Base-by-base conservation (phyloP, 2,888 invertebrate species). In the Apoderus coryli region DNA sequence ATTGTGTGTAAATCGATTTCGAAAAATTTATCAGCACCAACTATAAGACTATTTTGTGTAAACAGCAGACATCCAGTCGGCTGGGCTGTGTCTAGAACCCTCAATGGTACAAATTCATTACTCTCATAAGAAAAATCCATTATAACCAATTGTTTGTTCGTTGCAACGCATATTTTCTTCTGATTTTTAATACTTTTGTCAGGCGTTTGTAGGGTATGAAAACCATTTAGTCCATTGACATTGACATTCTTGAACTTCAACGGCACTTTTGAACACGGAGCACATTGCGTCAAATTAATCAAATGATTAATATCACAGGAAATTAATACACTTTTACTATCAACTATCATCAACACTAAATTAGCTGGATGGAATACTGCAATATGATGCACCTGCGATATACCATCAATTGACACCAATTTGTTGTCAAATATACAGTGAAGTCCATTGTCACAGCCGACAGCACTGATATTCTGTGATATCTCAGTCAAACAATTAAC, bases 1-100 rank as follows among this genome's bases (percentile, higher is more conserved):
- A 77, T 85, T n/a, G 70, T 68, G 3, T 70, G 68, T 22, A 88
- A 58, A 49, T 79, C 77, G 14, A 89, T 71, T 54, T 79, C 79
- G 50, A 81, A 82, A 38, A 86, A 85, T 49, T 78, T 81, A 45
- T 89, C 80, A 1, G 82, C 80, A 7, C 85, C 82, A 27, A 89
- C 73, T 14, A 58, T 52, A 3, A 58, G 35, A 29, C 51, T 54
- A 43, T 69, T 69, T 16, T 67, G 59, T 0, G 81, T 78, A 39
- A 86, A 84, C 36, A 81, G 65, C 15, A 86, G 68, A 36, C 85
- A 76, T 43, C 72, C 69, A 24, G 76, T 73, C 0, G 78, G 75
- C 47, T 82, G 78, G 5, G 76, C 70, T 0, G 81, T 80, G 40
- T 71, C 71, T 31, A 89, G 59, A 15, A 80, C 72, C 42, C 81